Evolutionary conservation across 2,113 vertebrate genomes (phyloP).

Genomic region (Probosciger aterrimus): DNA sequence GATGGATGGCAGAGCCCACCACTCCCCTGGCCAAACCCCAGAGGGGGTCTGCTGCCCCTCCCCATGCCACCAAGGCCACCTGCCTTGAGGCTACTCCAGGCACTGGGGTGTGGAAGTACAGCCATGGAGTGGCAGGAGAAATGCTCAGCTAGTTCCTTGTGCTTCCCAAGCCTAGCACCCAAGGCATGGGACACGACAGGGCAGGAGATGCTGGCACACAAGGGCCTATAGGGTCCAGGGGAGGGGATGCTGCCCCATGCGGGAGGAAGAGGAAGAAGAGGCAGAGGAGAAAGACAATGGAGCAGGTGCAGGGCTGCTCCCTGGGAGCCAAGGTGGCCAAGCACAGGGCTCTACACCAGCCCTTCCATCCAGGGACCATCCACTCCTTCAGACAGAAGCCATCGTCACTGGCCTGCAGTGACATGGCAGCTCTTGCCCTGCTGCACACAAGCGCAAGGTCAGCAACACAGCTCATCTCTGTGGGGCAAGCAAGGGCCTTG

Average conservation of each 20-base stretch:
- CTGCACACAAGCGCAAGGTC: background rate
- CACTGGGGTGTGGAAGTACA: fast-evolving
- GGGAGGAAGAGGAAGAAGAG: background rate
- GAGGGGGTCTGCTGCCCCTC: background rate
- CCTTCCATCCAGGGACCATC: background rate
- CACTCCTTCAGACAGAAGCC: background rate
- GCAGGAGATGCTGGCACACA: background rate
- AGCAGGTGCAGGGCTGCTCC: background rate
- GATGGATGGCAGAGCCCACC: background rate
- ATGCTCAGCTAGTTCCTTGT: background rate
- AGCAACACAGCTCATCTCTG: background rate
- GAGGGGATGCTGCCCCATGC: background rate
- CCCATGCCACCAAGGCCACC: background rate
- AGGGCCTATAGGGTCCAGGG: background rate
- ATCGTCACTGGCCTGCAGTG: background rate
- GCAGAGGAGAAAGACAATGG: background rate
- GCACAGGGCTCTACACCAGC: background rate
- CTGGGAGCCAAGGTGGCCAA: background rate
- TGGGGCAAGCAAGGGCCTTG: background rate
- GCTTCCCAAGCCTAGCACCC: fast-evolving
- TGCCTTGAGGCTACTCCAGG: fast-evolving
- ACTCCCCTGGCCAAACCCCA: background rate
- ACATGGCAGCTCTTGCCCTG: background rate
- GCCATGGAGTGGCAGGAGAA: background rate
- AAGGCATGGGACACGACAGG: background rate